phyloP scores from a whole-genome alignment of 2,797 vertebrate species.

The Oreochromis grahami region DNA sequence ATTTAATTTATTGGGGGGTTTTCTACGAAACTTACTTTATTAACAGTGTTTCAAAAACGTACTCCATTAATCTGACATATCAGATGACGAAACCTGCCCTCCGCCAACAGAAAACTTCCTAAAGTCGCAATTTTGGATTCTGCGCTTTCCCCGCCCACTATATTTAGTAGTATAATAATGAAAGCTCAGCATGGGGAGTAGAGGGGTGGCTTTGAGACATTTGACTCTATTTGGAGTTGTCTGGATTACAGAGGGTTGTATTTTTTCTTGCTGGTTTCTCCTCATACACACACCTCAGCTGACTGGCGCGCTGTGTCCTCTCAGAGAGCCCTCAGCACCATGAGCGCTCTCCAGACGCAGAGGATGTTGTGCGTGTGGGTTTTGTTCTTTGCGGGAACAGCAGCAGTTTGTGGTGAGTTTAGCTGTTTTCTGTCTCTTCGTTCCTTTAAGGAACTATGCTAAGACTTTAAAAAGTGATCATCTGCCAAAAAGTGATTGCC shows the following conservation, averaged over 20 bases:
- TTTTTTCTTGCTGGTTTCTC: background rate
- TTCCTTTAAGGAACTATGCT: background rate
- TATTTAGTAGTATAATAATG: conserved; percentile 11
- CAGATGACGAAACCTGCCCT: background rate
- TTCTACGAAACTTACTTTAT: background rate
- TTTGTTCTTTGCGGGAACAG: conserved; percentile 18
- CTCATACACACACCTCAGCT: conserved; percentile 11
- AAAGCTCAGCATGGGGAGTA: background rate
- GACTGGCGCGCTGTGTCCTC: conserved; percentile 28
- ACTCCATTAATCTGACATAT: background rate
- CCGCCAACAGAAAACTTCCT: background rate
- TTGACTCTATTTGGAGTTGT: conserved; percentile 63
- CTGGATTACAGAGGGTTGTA: conserved; percentile 12
- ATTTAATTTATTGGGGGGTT: fast-evolving
- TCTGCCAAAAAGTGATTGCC: background rate
- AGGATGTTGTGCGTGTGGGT: conserved; percentile 24
- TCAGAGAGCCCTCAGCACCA: conserved; percentile 49
- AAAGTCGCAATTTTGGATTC: background rate
- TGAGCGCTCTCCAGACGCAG: conserved; percentile 43
- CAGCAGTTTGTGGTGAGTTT: conserved; percentile 41
- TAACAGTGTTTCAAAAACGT: background rate
- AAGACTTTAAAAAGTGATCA: background rate
- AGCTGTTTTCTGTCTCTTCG: background rate
- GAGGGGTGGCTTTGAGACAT: conserved; percentile 20
- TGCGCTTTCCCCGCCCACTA: conserved; percentile 37